Percentiles rank a stretch among this genome's conserved stretches.
phyloP scores from a whole-genome alignment of 2,113 vertebrate species.

The Nibea albiflora region DNA sequence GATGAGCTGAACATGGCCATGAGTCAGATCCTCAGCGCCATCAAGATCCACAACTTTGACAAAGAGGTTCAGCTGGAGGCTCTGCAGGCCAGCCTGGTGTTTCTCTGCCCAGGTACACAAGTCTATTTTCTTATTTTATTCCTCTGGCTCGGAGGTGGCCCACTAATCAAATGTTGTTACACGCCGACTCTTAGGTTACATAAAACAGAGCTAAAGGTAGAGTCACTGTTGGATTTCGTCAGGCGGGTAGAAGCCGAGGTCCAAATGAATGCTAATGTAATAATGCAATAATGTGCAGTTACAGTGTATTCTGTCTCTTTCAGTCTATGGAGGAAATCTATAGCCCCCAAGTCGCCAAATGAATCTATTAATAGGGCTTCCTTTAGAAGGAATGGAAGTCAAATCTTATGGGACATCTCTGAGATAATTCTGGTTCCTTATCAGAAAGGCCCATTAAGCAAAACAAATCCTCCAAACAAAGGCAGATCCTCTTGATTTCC shows the following conservation, averaged over 20 bases:
- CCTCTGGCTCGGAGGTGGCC: too few relatives aligned
- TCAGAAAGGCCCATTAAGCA: neutral
- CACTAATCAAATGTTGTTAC: neutral
- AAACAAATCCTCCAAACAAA: neutral
- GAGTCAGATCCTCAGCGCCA: conserved; percentile 86
- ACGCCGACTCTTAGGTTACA: neutral
- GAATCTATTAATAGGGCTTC: too few relatives aligned
- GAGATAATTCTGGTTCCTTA: too few relatives aligned
- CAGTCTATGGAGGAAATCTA: too few relatives aligned
- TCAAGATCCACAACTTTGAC: conserved; percentile 88
- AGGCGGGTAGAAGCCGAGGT: neutral
- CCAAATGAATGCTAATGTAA: neutral
- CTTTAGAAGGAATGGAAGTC: too few relatives aligned
- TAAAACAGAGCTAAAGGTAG: too few relatives aligned
- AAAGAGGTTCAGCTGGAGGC: conserved; percentile 90
- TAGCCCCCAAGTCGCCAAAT: too few relatives aligned
- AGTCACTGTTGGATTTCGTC: too few relatives aligned
- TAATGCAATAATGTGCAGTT: neutral
- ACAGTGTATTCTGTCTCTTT: neutral
- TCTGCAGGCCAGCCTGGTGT: conserved; percentile 88
- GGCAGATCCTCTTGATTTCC: neutral
- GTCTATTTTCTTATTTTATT: neutral
- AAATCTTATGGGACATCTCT: too few relatives aligned
- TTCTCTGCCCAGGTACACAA: conserved; percentile 86
- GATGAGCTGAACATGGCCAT: conserved; percentile 88